These are phyloP conservation scores for Polyodon spathula DNA, from an alignment of 2,113 vertebrate species.

Conservation along the genomic window DNA sequence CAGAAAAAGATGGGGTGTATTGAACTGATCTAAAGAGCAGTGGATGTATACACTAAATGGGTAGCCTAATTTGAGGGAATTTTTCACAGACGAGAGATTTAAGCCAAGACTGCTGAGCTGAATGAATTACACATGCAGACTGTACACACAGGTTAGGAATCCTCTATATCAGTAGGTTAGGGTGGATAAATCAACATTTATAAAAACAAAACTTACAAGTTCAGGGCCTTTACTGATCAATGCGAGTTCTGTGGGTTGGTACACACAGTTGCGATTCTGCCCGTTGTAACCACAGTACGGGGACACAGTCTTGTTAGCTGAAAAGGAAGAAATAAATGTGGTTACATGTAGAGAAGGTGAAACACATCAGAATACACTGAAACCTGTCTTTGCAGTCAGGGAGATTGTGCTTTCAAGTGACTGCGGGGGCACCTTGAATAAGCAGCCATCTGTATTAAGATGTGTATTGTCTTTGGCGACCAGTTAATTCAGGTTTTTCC, in stretches of 20 bases:
- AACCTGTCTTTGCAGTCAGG: not conserved
- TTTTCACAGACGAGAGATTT: no score
- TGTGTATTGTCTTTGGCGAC: no score
- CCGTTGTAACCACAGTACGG: slow-evolving; percentile 73
- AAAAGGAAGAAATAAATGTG: slow-evolving; percentile 17
- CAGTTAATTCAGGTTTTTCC: no score
- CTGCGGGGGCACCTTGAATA: no score
- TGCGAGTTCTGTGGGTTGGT: slow-evolving; percentile 87
- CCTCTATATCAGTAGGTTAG: not conserved
- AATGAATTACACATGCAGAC: not conserved
- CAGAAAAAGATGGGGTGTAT: no score
- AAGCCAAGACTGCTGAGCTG: no score
- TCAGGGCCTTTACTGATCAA: slow-evolving; percentile 71
- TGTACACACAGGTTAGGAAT: not conserved
- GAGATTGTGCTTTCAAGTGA: no score
- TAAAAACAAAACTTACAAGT: slow-evolving; percentile 44
- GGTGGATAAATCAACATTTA: no score
- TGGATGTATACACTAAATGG: no score
- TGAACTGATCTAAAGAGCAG: no score
- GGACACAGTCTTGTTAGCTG: slow-evolving; percentile 62
- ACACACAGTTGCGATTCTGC: slow-evolving; percentile 66
- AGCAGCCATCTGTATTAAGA: no score
- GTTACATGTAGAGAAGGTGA: not conserved
- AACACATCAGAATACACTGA: not conserved
- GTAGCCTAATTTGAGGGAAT: no score